Conservation (phyloP, 2,797 vertebrate species). For the Enteromius radiatus region DNA sequence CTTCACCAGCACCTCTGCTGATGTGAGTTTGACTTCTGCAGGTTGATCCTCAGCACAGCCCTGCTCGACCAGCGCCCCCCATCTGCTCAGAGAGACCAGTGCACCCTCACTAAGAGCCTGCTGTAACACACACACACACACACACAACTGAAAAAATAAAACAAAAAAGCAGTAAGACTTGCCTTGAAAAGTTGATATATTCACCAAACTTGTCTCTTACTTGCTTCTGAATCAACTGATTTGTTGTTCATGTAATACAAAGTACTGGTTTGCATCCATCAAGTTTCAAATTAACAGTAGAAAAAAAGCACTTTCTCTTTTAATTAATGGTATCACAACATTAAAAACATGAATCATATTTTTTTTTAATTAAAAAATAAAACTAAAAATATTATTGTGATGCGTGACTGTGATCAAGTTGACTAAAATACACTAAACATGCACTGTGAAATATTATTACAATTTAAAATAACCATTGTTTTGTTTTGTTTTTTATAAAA, state of each 20-base stretch:
- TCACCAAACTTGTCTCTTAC: background rate
- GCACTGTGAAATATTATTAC: background rate
- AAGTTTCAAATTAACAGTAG: background rate
- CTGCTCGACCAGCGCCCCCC: constrained; percentile 80
- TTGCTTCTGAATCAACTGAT: background rate
- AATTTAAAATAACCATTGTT: background rate
- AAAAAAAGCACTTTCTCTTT: background rate
- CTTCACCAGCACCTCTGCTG: constrained; percentile 82
- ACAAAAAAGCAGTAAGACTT: too few relatives aligned
- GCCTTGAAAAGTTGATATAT: background rate
- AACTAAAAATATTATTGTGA: too few relatives aligned
- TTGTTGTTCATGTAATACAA: background rate
- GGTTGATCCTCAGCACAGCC: constrained; percentile 87
- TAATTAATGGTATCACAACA: background rate
- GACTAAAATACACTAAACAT: background rate
- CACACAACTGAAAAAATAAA: background rate
- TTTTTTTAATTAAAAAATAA: too few relatives aligned
- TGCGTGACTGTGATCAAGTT: background rate
- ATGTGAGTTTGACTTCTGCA: constrained; percentile 83
- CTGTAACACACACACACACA: constrained; percentile 23
- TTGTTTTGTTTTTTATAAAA: background rate
- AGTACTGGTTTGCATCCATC: background rate
- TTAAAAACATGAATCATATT: background rate
- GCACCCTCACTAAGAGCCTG: constrained; percentile 68
- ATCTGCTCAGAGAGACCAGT: constrained; percentile 73